Conservation (phyloP, 2,113 vertebrate species). For the Brachypodius melanocephalos region DNA sequence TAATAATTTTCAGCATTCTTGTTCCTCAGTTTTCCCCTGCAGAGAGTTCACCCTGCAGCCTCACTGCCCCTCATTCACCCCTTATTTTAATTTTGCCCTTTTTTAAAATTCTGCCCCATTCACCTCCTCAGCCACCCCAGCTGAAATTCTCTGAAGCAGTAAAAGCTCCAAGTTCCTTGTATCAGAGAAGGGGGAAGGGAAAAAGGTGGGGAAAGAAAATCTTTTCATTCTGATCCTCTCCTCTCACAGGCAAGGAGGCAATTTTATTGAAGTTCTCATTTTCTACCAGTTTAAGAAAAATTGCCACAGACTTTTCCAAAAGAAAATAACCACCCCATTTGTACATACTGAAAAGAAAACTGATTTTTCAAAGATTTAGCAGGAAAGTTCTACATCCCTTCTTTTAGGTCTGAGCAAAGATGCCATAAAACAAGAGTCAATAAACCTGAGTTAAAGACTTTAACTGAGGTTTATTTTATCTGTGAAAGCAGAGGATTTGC, state of each 20-base stretch:
- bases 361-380: neutral
- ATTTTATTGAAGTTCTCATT: neutral
- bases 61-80: neutral
- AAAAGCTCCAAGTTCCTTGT: neutral
- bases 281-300: neutral
- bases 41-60: neutral
- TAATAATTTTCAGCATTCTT: neutral
- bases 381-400: neutral
- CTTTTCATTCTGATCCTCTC: neutral
- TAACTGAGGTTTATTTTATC: neutral
- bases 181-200: neutral
- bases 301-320: neutral
- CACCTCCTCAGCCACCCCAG: neutral
- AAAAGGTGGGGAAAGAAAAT: neutral
- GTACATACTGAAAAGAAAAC: neutral
- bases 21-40: neutral
- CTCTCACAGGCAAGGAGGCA: neutral
- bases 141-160: neutral
- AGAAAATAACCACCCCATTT: neutral
- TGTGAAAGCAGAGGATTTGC: neutral
- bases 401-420: neutral
- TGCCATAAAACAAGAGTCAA: neutral
- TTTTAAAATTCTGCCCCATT: neutral
- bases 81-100: neutral
- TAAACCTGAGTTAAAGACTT: neutral